Conservation (phyloP, 2,113 vertebrate species). For the Chelonoidis abingdonii region DNA sequence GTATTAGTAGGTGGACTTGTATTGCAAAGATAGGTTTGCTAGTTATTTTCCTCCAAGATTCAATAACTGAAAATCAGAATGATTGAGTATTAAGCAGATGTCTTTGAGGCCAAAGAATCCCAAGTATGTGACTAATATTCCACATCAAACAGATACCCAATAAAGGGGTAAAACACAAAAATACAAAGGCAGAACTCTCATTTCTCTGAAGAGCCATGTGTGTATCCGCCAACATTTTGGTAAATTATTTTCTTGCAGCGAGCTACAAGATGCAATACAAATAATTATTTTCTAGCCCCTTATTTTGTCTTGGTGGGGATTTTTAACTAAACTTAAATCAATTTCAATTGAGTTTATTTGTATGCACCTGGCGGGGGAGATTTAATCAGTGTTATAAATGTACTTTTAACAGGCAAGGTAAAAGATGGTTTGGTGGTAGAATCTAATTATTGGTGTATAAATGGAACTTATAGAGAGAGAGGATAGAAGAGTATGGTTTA, state of each 20-base stretch:
- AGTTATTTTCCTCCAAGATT: neutral
- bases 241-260: neutral
- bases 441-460: conserved; percentile 61
- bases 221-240: neutral
- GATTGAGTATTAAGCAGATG: neutral
- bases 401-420: conserved; percentile 57
- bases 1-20: neutral
- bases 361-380: conserved; percentile 22
- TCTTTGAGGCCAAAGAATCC: neutral
- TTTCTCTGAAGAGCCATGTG: neutral
- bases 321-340: conserved; percentile 50
- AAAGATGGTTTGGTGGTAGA: conserved; percentile 57
- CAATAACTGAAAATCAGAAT: neutral
- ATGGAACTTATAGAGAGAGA: conserved; percentile 42
- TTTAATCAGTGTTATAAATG: conserved; percentile 67
- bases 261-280: neutral
- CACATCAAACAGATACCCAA: neutral
- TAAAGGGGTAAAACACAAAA: neutral
- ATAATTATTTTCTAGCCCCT: conserved; percentile 3
- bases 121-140: neutral
- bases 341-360: conserved; percentile 58
- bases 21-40: neutral
- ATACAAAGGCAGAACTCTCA: neutral
- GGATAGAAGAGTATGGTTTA: neutral
- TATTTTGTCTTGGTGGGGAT: conserved; percentile 3